These are phyloP conservation scores for Hesperophylax magnus DNA, from an alignment of 1,140 invertebrate genomes.

Conservation along the genomic window DNA sequence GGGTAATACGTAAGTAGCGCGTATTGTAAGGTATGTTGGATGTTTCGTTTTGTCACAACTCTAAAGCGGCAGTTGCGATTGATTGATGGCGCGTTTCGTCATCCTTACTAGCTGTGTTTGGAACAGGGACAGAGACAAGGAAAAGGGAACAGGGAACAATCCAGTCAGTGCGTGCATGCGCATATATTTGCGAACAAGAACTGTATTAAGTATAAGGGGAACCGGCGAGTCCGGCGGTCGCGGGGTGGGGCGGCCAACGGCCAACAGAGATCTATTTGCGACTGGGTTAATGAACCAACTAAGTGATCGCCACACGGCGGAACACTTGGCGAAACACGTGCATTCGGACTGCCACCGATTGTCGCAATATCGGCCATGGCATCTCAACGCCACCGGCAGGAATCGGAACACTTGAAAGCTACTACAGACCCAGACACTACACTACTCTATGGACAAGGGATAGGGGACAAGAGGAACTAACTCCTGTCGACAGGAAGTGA, in stretches of 20 bases:
- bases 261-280: conserved; percentile 51
- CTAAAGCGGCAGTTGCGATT: too few relatives aligned
- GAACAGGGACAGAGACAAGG: not conserved
- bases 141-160: not conserved
- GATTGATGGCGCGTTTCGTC: conserved; percentile 20
- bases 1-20: too few relatives aligned
- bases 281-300: conserved; percentile 57
- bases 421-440: too few relatives aligned
- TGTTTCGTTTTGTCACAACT: too few relatives aligned
- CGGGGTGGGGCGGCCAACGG: conserved; percentile 27
- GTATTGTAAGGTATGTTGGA: too few relatives aligned
- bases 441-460: too few relatives aligned
- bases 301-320: conserved; percentile 50
- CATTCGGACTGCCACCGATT: conserved; percentile 30
- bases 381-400: not conserved
- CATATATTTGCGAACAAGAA: conserved; percentile 28
- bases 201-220: conserved; percentile 17
- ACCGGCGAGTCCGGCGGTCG: not conserved
- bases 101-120: not conserved
- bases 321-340: conserved; percentile 37
- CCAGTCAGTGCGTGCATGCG: not conserved
- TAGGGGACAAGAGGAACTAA: too few relatives aligned
- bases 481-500: too few relatives aligned
- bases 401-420: too few relatives aligned
- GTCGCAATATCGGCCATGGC: conserved; percentile 22